Evolutionary conservation across 2,888 invertebrate genomes (phyloP).

Genomic region (Cosmopolites sordidus): DNA sequence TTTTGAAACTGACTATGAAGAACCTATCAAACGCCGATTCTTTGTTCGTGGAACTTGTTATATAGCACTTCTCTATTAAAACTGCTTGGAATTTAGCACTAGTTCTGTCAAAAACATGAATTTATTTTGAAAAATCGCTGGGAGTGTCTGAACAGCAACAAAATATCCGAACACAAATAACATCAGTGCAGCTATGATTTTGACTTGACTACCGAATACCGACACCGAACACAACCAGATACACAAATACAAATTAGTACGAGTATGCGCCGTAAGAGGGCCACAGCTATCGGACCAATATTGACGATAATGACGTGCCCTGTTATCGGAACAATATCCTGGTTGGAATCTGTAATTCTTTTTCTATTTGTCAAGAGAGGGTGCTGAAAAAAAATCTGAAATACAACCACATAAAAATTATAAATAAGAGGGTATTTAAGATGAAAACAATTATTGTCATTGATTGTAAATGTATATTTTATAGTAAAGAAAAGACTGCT

Average conservation of each 20-base stretch:
- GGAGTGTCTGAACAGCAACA: conserved; percentile 42
- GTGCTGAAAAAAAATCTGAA: too few species aligned
- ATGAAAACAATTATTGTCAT: too few species aligned
- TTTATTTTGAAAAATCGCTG: conserved; percentile 36
- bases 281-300: conserved; percentile 3
- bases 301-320: conserved; percentile 1
- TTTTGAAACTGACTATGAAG: conserved; percentile 45
- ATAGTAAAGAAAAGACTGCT: too few species aligned
- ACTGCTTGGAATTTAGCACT: conserved; percentile 34
- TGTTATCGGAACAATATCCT: too few species aligned
- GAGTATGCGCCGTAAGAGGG: conserved; percentile 30
- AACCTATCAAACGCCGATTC: conserved; percentile 40
- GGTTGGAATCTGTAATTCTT: too few species aligned
- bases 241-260: conserved; percentile 33
- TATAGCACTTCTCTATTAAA: conserved; percentile 34
- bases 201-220: conserved; percentile 36
- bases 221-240: conserved; percentile 29
- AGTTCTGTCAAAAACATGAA: conserved; percentile 38
- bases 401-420: too few species aligned
- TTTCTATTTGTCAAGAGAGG: too few species aligned
- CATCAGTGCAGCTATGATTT: conserved; percentile 37
- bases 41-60: conserved; percentile 37
- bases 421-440: too few species aligned
- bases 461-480: too few species aligned
- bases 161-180: conserved; percentile 38